Evolutionary conservation across 2,888 invertebrate genomes (phyloP).

Genomic region (Ochropacha duplaris): DNA sequence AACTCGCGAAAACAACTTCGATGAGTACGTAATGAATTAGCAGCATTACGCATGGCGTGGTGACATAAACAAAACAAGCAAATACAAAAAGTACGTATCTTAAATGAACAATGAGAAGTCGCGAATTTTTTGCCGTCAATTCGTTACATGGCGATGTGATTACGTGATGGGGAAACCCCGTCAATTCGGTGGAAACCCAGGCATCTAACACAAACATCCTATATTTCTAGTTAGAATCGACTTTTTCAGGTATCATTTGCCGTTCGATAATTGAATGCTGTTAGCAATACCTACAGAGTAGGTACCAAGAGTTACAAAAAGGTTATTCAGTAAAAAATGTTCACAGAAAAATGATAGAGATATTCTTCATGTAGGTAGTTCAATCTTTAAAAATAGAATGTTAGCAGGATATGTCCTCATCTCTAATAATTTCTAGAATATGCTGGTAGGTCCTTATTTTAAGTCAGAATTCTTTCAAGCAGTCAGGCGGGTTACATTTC

Average conservation of each 20-base stretch:
- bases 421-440: too few species aligned
- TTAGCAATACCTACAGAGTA: too few species aligned
- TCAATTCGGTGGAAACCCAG: constrained; percentile 11
- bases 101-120: constrained; percentile 9
- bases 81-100: background rate
- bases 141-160: constrained; percentile 17
- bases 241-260: background rate
- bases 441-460: too few species aligned
- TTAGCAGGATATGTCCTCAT: too few species aligned
- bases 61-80: background rate
- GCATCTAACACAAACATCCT: background rate
- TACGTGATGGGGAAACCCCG: constrained; percentile 44
- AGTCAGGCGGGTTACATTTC: too few species aligned
- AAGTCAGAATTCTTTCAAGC: too few species aligned
- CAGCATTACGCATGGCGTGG: background rate
- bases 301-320: too few species aligned
- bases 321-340: too few species aligned
- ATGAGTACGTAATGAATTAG: background rate
- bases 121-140: constrained; percentile 22
- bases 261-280: background rate
- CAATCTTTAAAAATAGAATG: too few species aligned
- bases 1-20: too few species aligned
- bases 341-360: too few species aligned
- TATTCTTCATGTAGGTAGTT: too few species aligned
- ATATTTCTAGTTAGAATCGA: background rate